Base-by-base conservation (phyloP, 2,888 invertebrate species). In the Drosophila longiperda region DNA sequence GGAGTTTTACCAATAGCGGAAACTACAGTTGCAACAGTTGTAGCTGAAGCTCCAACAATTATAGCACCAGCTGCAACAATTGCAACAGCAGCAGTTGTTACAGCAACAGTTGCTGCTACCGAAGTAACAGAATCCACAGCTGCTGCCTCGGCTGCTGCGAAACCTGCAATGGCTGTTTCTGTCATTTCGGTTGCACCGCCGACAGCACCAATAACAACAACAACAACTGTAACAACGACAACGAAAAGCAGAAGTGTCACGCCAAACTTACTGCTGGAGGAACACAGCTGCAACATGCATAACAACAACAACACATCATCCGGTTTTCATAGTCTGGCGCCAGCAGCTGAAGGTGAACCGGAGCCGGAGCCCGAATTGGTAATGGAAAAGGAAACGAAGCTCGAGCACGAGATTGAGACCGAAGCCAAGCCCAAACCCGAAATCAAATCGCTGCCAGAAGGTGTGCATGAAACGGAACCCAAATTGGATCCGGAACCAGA, bases 281-380 rank as follows among this genome's bases (percentile, higher is more conserved):
- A 91, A 60, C 84, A 89, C 63, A 91, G 83, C 80, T 90, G 90
- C 69, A 90, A 89, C 23, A 50, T 80, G 72, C 29, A 78, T 58
- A 68, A 75, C 62, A 87, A 91, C 70, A 87, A 87, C 68, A 91
- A 91, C 71, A 91, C 91, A 0, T 91, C 91, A 1, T 91, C 91
- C 3, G 91, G 91, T 11, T 91, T 91, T 23, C 90, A 91, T 17
- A 91, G 91, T 42, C 72, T 91, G 52, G 86, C 53, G 33, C 57
- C 57, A 20, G 52, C 57, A 26, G 7, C 12, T 12, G 59, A 72
- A 26, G 15, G 17, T 4, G 59, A 66, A n/a, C 17, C 23, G 3
- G 54, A 60, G 12, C 20, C 12, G 12, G 50, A 63, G 23, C 8
- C 29, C 3, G 48, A 61, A 2, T 26, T n/a, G 26, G 33, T 17